Evolutionary conservation across 2,797 vertebrate genomes (phyloP).

Genomic region (Mallotus villosus): DNA sequence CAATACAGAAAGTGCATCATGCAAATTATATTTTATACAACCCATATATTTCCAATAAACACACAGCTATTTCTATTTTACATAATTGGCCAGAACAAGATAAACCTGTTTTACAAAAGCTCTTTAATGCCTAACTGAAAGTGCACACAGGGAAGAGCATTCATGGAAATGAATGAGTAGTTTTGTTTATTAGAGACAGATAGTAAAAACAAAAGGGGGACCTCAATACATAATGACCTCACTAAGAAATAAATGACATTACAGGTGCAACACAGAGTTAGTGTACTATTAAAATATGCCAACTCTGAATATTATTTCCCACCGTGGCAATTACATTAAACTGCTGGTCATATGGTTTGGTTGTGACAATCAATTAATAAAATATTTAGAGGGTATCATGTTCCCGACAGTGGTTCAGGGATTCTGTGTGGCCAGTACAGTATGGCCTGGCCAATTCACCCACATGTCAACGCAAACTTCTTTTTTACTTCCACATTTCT

Average conservation of each 20-base stretch:
- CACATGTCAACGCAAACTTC: background rate
- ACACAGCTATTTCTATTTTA: background rate
- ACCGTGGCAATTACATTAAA: background rate
- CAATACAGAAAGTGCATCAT: background rate
- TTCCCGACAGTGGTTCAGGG: background rate
- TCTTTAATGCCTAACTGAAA: constrained; percentile 11
- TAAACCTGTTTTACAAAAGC: constrained; percentile 37
- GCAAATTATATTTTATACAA: background rate
- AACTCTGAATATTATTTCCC: background rate
- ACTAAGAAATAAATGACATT: background rate
- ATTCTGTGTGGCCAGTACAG: background rate
- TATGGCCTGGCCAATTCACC: too few relatives aligned
- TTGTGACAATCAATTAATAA: background rate
- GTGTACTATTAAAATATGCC: background rate
- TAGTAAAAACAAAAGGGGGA: background rate
- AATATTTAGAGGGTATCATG: background rate
- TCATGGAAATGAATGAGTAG: background rate
- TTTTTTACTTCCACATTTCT: background rate
- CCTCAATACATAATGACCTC: background rate
- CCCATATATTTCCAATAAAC: background rate
- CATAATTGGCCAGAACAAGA: constrained; percentile 10
- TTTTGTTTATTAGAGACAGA: background rate
- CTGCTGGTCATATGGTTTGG: background rate
- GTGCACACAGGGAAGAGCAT: background rate
- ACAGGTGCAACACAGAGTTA: background rate